These are phyloP conservation scores for Scophthalmus maximus DNA, from an alignment of 2,113 vertebrate species.

Conservation along the genomic window DNA sequence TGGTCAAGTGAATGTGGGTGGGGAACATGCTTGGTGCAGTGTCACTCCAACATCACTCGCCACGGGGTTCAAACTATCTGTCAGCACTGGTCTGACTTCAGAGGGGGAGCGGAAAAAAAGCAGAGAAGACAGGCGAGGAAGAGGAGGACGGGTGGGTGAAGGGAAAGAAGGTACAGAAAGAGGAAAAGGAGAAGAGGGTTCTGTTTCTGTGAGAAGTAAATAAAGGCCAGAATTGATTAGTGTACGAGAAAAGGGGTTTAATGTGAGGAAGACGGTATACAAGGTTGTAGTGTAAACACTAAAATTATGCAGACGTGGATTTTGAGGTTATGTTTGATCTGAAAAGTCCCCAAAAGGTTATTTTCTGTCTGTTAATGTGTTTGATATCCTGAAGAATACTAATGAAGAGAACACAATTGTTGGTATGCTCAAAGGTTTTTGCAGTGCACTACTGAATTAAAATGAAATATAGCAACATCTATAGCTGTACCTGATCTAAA, in stretches of 20 bases:
- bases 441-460: too few relatives aligned
- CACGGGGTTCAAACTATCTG: conserved; percentile 55
- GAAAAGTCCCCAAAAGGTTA: neutral
- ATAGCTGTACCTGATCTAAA: neutral
- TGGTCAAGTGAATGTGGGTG: neutral
- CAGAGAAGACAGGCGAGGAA: conserved; percentile 2
- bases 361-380: neutral
- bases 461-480: neutral
- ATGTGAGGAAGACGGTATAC: neutral
- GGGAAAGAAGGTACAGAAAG: neutral
- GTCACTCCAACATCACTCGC: conserved; percentile 33
- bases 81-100: conserved; percentile 54
- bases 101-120: conserved; percentile 25
- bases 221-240: neutral
- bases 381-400: neutral
- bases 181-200: neutral
- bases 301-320: conserved; percentile 1
- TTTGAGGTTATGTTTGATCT: conserved; percentile 3
- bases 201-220: neutral
- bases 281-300: too few relatives aligned
- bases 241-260: neutral
- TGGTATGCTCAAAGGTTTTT: neutral
- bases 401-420: neutral
- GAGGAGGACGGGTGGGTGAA: neutral
- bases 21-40: conserved; percentile 25